Evolutionary conservation across 2,888 invertebrate genomes (phyloP), one percentile per base, ranked within the genome.

Genomic region (Amphipyra tragopoginis): DNA sequence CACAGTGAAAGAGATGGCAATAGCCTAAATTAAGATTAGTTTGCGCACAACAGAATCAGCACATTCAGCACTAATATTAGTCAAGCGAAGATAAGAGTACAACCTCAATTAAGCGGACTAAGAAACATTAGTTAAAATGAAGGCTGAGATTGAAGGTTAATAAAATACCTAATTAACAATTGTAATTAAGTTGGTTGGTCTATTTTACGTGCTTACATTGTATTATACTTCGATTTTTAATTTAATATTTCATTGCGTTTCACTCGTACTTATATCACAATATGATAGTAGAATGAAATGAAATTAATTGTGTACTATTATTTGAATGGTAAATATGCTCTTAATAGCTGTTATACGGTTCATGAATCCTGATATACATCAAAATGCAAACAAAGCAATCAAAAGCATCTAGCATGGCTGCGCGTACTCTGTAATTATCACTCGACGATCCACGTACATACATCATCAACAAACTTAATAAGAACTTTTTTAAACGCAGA

Each of bases 401-500:
- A 79, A 83, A 85, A 79, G 77, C 79, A 82, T 80, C 78, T 71
- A 81, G 76, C 81, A 75, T 76, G 66, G 74, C 75, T 65, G 67
- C 69, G 74, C 65, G 56, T 74, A 72, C 65, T 54, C 78, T 79
- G 75, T 86, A 88, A 90, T 90, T 88, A 88, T 83, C 81, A 77
- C 79, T 81, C 73, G 80, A 82, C 84, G 29, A 67, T 80, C 73
- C 77, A 45, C 39, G 29, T 51, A 40, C 36, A 52, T 53, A 40
- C 49, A 59, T 78, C 53, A 56, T 65, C 58, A 57, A 60, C 51
- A 57, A 65, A 71, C 54, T 68, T 67, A 83, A 83, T 81, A 87
- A 86, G 79, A 84, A 84, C 77, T 77, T 87, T 88, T 89, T 89
- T 88, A 83, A 82, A 81, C 78, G 84, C 93, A 93, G 92, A 90